Conservation (phyloP, 1,140 invertebrate species). For the Sipha flava region DNA sequence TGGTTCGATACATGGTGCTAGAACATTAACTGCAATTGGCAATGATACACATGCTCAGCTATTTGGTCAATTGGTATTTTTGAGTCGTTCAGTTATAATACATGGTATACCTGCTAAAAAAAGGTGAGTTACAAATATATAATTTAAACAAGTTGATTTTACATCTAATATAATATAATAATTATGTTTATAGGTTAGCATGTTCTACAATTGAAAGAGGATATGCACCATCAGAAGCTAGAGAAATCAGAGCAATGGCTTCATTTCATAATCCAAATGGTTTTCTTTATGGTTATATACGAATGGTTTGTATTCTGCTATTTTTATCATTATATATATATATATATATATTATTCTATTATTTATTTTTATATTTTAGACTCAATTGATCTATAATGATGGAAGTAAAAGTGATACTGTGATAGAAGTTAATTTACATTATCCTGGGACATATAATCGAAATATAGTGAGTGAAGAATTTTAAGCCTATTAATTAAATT, state of each 20-base stretch:
- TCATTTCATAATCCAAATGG: slow-evolving; percentile 85
- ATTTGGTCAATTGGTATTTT: slow-evolving; percentile 71
- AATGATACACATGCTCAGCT: slow-evolving; percentile 79
- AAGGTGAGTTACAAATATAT: slow-evolving; percentile 42
- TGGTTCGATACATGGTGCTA: slow-evolving; percentile 6
- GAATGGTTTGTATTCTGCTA: slow-evolving; percentile 54
- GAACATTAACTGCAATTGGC: slow-evolving; percentile 49
- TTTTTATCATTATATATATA: slow-evolving; percentile 12
- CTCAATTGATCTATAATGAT: slow-evolving; percentile 77
- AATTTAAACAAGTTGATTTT: too few relatives aligned
- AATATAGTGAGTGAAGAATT: slow-evolving; percentile 56
- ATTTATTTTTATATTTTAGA: slow-evolving; percentile 43
- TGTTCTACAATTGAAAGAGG: slow-evolving; percentile 78
- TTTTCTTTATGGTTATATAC: slow-evolving; percentile 75
- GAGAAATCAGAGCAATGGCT: slow-evolving; percentile 76
- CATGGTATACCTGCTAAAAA: slow-evolving; percentile 58
- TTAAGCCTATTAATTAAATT: not conserved
- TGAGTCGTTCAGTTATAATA: slow-evolving; percentile 82
- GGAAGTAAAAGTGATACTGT: slow-evolving; percentile 78
- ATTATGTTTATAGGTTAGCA: slow-evolving; percentile 55
- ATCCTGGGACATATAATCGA: slow-evolving; percentile 71
- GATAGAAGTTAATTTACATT: slow-evolving; percentile 75
- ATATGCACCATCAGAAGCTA: slow-evolving; percentile 72
- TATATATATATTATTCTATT: not conserved
- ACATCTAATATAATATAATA: too few relatives aligned